Conservation (phyloP, 2,113 vertebrate genomes). For the Cinclus cinclus region DNA sequence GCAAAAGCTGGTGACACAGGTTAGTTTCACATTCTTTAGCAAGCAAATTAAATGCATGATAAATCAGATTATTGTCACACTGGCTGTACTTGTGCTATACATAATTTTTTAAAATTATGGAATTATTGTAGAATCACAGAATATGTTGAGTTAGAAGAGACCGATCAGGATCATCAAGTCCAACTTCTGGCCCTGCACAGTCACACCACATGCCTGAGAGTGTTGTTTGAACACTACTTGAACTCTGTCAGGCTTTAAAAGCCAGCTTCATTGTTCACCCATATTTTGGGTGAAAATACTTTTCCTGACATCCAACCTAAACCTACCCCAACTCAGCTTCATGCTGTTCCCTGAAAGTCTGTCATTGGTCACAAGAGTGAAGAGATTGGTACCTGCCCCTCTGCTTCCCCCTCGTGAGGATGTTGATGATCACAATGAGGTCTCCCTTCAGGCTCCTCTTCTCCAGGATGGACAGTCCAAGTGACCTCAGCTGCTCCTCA, state of each 20-base stretch:
- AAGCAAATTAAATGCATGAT: background rate
- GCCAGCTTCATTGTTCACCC: background rate
- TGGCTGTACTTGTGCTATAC: background rate
- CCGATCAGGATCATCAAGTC: background rate
- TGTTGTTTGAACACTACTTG: background rate
- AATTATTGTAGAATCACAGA: background rate
- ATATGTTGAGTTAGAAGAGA: background rate
- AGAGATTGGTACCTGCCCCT: background rate
- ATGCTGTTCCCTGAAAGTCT: background rate
- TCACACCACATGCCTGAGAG: background rate
- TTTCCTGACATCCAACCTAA: background rate
- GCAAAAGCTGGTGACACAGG: background rate
- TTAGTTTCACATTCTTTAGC: constrained; percentile 22
- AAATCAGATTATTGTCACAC: background rate
- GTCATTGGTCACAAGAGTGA: background rate
- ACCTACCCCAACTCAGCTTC: background rate
- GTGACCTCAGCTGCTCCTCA: background rate
- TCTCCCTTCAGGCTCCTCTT: background rate
- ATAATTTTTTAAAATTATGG: background rate
- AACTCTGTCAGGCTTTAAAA: background rate
- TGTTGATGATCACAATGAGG: no score
- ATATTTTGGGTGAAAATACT: background rate
- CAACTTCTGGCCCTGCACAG: background rate
- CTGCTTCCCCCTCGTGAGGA: accelerated
- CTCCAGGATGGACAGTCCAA: background rate